A percentile compares a stretch with the other conserved stretches of the same genome.
Conservation (phyloP, 2,113 vertebrate genomes). For the Vulpes ferrilata region DNA sequence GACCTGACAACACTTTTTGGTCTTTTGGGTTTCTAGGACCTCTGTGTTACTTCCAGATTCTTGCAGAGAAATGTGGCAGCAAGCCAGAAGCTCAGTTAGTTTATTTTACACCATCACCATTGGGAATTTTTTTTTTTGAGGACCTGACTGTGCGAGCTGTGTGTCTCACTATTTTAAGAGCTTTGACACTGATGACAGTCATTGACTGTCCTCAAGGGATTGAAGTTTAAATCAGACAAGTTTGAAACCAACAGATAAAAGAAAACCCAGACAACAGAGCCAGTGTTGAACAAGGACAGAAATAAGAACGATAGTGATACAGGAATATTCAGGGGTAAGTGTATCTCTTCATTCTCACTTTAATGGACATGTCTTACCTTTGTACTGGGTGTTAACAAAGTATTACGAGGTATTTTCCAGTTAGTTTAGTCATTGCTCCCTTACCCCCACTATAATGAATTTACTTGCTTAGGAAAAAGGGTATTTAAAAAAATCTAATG, state of each 20-base stretch:
- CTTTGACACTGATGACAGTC: neutral
- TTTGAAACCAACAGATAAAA: neutral
- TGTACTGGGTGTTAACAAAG: neutral
- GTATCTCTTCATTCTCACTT: neutral
- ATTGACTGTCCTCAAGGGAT: neutral
- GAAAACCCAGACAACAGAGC: neutral
- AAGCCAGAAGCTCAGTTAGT: neutral
- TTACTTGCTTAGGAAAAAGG: neutral
- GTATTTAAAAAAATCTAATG: neutral
- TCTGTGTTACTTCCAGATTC: neutral
- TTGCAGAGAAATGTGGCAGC: neutral
- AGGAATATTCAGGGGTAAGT: neutral
- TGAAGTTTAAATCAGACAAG: neutral
- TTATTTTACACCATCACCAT: neutral
- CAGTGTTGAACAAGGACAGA: neutral
- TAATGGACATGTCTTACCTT: neutral
- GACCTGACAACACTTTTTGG: neutral
- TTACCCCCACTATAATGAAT: neutral
- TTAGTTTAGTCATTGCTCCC: neutral
- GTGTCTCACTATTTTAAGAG: neutral
- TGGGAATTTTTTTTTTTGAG: neutral
- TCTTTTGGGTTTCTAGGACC: neutral
- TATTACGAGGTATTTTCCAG: neutral
- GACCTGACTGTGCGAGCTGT: neutral
- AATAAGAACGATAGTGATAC: neutral